phyloP scores from a whole-genome alignment of 2,113 vertebrate species.

The Sorex araneus region DNA sequence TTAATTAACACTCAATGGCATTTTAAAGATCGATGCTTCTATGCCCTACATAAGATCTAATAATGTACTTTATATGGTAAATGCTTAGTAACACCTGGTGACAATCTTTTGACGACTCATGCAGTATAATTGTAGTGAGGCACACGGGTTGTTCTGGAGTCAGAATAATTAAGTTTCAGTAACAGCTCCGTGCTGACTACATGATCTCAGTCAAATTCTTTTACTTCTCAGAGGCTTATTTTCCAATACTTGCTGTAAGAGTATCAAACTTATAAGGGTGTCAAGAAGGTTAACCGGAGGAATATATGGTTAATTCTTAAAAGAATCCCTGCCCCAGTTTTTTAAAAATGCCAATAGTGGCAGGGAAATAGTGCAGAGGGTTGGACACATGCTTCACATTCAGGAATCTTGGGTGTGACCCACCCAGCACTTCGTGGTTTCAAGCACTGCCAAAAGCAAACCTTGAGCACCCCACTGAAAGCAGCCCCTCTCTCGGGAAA shows the following conservation, averaged over 20 bases:
- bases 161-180: not conserved
- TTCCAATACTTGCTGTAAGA: not conserved
- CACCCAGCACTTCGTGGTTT: no score
- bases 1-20: no score
- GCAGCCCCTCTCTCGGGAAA: no score
- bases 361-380: no score
- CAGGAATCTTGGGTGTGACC: no score
- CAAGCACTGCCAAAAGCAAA: no score
- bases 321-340: not conserved
- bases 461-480: no score
- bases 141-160: not conserved
- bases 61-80: not conserved
- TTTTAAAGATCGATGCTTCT: no score
- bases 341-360: no score
- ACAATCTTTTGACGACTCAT: not conserved
- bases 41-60: no score
- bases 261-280: not conserved
- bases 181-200: not conserved
- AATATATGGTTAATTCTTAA: not conserved
- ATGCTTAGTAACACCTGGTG: not conserved
- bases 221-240: not conserved
- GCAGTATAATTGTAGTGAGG: not conserved
- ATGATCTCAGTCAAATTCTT: no score
- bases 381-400: no score
- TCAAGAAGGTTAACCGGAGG: not conserved